These are phyloP conservation scores for Geococcyx californianus DNA, from an alignment of 2,113 vertebrate genomes.

Conservation along the genomic window DNA sequence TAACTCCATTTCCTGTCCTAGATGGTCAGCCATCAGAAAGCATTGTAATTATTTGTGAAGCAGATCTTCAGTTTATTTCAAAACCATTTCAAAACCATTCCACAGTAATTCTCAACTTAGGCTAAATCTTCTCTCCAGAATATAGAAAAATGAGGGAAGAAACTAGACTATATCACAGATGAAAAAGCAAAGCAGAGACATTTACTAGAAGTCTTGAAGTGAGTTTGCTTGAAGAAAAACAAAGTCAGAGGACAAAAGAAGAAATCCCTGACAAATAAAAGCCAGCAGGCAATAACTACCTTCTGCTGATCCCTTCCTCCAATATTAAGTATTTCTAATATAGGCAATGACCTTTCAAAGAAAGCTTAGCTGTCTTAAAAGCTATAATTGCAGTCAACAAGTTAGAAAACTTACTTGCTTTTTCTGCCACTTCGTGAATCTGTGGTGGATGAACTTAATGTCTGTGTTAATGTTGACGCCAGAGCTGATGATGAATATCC, in stretches of 20 bases:
- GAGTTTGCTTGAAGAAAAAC: background rate
- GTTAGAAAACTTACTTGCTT: slow-evolving; percentile 87
- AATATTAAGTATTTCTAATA: background rate
- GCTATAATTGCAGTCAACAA: background rate
- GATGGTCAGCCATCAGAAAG: background rate
- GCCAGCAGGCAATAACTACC: background rate
- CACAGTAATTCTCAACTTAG: background rate
- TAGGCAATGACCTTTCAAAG: background rate
- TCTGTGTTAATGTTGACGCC: slow-evolving; percentile 95
- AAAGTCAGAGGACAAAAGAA: background rate
- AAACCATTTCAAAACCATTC: background rate
- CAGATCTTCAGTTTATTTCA: background rate
- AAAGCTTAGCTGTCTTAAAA: background rate
- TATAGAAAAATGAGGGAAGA: background rate
- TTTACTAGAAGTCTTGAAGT: background rate
- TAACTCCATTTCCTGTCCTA: background rate
- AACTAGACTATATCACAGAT: background rate
- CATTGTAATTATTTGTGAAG: background rate
- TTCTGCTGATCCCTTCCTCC: background rate
- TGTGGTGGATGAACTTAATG: slow-evolving; percentile 82
- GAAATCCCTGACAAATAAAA: background rate
- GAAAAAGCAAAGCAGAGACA: background rate
- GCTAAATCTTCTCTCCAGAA: background rate
- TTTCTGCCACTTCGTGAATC: slow-evolving; percentile 93
- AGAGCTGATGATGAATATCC: slow-evolving; percentile 92